Base-by-base conservation (phyloP, 1,140 invertebrate species). In the Lucilia sericata region DNA sequence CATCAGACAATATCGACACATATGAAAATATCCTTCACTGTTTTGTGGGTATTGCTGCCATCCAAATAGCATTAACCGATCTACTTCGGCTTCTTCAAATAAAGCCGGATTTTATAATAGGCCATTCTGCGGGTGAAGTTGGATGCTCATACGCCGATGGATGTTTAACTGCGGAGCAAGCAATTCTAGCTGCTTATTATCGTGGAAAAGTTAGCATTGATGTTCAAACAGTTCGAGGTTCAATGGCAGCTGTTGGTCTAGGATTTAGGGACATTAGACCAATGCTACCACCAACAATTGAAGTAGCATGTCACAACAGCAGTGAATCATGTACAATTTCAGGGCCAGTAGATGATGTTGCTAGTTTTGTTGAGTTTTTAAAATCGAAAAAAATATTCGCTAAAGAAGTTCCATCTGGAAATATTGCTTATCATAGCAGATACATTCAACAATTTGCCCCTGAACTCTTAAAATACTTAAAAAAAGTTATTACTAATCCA, bases 71-170 rank as follows among this genome's bases (percentile, higher is more conserved):
- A 34, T 91, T 98, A n/a, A 95, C 96, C 13, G 96, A 98, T 90
- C 87, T 97, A 2, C 89, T 98, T 34, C 93, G 91, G 65, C 90
- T 92, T 1, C 85, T 98, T 84, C 95, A 95, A 21, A 93, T 98
- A n/a, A 93, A 95, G 84, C 94, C 95, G 7, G 96, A 98, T 91
- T 96, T 95, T 55, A 95, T 98, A 75, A 94, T 98, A 88, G 97
- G 94, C 5, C 97, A 98, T 89, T 97, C 96, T n/a, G 96, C 96
- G 2, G 96, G 96, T 30, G 96, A 97, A 91, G 89, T 97, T n/a
- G 96, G 96, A 2, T 98, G 97, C 91, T 96, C 95, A n/a, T 98
- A 98, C 92, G 96, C 96, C 65, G 97, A 98, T 91, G 96, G 96
- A 2, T 95, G 95, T 84, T 93, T 98, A 83, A 96, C 96, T 10